Evolutionary conservation across 1,140 invertebrate species (phyloP).

Genomic region (Paracyclopina nana): DNA sequence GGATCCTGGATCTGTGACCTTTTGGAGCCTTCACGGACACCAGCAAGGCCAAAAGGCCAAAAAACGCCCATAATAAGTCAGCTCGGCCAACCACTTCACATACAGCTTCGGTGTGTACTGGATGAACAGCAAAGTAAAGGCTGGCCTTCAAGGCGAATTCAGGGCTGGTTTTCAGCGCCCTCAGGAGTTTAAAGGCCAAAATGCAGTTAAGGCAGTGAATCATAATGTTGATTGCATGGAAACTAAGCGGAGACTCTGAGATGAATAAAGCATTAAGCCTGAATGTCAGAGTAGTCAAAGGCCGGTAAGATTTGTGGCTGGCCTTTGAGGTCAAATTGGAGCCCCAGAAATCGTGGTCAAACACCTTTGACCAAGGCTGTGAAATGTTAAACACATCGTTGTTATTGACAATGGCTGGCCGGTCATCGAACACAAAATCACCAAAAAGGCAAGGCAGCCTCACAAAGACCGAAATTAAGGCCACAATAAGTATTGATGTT

Average conservation of each 20-base stretch:
- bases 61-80: background rate
- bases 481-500: no score
- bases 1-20: constrained; percentile 9
- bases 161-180: background rate
- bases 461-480: no score
- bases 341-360: constrained; percentile 74
- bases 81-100: constrained; percentile 18
- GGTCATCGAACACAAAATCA: constrained; percentile 19
- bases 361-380: constrained; percentile 39
- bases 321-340: constrained; percentile 46
- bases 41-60: background rate
- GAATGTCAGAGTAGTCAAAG: constrained; percentile 54
- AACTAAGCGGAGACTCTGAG: background rate
- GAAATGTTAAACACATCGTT: constrained; percentile 41
- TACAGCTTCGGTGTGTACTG: constrained; percentile 66
- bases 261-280: constrained; percentile 39
- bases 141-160: constrained; percentile 36
- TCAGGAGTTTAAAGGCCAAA: background rate
- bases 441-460: no score
- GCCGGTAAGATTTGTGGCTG: constrained; percentile 77
- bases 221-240: background rate
- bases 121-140: constrained; percentile 71
- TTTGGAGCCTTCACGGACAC: background rate
- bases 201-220: background rate
- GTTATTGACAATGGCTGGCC: constrained; percentile 49